Evolutionary conservation across 1,140 invertebrate species (phyloP), one percentile per base, ranked within the genome.

Genomic region (Anastrepha obliqua): DNA sequence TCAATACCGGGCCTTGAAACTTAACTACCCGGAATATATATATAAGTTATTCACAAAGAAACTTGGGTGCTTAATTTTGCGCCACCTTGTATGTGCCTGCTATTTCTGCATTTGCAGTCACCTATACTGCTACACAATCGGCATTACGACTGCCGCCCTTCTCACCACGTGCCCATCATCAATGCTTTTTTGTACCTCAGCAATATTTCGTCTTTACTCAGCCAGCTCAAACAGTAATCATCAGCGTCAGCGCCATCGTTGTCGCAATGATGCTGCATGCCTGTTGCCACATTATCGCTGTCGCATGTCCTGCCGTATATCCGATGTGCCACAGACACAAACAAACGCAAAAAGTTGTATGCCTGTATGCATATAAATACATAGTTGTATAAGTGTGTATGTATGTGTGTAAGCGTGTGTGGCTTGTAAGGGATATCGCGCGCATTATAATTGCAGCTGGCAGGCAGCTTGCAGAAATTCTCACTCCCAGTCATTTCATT

Each of bases 221-320:
- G 70, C 47, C 70, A 74, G n/a, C 42, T 74, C 8, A 9, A 15
- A 55, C 2, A 51, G 47, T 55, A 81, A 55, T 47, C 42, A n/a
- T 81, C 74, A 81, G 2, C 74, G 47, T 81, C 74, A 55, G 74
- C 47, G n/a, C 42, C 47, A 55, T 67, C 64, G 7, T 7, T 20
- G 29, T 67, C 20, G 60, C 15, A 8, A 17, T 15, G 6, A 3
- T 74, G 67, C 11, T 5, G 17, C 15, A 17, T 81, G 74, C 74
- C 47, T 81, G 74, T 81, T 81, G 74, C 74, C 47, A 81, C 74
- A 81, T 81, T 81, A 81, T 81, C 44, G 74, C 74, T 81, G 44
- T 55, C n/a, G 74, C 74, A 81, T 81, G 74, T 81, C 74, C 74
- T 81, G 74, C 74, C 74, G 74, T 47, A 81, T 81, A 81, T 81